These are phyloP conservation scores for Lysandra bellargus DNA, from an alignment of 2,888 invertebrate species.

Conservation along the genomic window DNA sequence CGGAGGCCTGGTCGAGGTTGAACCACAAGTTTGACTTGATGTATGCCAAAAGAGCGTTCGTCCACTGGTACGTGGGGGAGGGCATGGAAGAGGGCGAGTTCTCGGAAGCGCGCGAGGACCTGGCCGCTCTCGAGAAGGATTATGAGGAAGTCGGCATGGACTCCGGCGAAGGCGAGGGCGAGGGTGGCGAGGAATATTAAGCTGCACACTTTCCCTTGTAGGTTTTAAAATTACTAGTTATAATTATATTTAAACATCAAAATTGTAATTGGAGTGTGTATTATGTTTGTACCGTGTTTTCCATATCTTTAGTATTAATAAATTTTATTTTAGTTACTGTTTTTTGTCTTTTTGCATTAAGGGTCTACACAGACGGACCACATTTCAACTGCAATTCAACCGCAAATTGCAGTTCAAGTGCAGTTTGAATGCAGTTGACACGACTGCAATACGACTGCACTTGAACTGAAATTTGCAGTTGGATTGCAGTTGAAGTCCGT, in stretches of 20 bases:
- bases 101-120: conserved; percentile 85
- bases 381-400: too few species aligned
- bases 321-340: background rate
- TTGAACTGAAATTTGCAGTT: too few species aligned
- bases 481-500: too few species aligned
- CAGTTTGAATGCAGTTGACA: too few species aligned
- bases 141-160: conserved; percentile 94
- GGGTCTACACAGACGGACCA: too few species aligned
- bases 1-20: conserved; percentile 97
- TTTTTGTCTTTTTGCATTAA: background rate
- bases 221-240: conserved; percentile 17
- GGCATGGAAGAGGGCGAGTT: conserved; percentile 94
- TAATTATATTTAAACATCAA: background rate
- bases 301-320: background rate
- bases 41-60: conserved; percentile 98
- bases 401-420: too few species aligned
- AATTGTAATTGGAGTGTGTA: background rate
- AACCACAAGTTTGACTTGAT: conserved; percentile 97
- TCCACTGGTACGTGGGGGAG: conserved; percentile 95
- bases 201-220: conserved; percentile 48
- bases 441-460: too few species aligned
- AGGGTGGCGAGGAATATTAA: conserved; percentile 90
- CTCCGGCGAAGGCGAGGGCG: conserved; percentile 89
- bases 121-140: conserved; percentile 89
- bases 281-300: background rate